A percentile compares a stretch with the other conserved stretches of the same genome.
These are phyloP conservation scores for Eudasyphora cyanicolor DNA, from an alignment of 2,888 invertebrate genomes.

Conservation along the genomic window DNA sequence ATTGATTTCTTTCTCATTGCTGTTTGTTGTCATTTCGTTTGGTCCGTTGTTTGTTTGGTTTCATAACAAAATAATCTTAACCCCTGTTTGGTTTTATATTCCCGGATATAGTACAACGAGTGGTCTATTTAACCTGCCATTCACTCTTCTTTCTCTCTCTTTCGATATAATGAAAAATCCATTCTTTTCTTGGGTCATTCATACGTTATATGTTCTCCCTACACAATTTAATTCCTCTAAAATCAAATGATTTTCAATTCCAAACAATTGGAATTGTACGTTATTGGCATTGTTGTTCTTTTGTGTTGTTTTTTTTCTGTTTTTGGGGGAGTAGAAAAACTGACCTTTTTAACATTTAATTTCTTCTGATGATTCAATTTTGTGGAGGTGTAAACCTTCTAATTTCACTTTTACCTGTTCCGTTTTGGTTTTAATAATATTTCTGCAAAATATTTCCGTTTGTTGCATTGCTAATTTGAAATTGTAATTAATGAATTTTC, in stretches of 20 bases:
- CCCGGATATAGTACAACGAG: neutral
- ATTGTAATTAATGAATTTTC: slow-evolving; percentile 5
- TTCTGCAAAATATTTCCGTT: slow-evolving; percentile 6
- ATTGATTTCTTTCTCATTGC: slow-evolving; percentile 22
- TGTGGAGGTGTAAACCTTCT: slow-evolving; percentile 5
- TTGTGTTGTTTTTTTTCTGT: neutral
- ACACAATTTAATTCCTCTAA: neutral
- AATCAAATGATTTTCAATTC: neutral
- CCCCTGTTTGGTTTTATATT: slow-evolving; percentile 53
- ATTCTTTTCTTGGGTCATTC: neutral
- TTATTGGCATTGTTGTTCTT: neutral
- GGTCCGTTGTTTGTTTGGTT: neutral
- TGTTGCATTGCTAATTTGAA: neutral
- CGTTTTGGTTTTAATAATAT: neutral
- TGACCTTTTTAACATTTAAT: slow-evolving; percentile 13
- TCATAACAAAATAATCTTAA: slow-evolving; percentile 30
- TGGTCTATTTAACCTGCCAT: no score
- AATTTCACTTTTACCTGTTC: slow-evolving; percentile 15
- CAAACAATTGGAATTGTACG: neutral
- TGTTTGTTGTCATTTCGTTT: slow-evolving; percentile 36
- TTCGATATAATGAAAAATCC: neutral
- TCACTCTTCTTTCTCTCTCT: neutral
- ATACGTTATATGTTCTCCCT: neutral
- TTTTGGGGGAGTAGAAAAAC: neutral
- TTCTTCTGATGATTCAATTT: slow-evolving; percentile 22